phyloP scores from a whole-genome alignment of 2,113 vertebrate species.

The Melanotaenia duboulayi region DNA sequence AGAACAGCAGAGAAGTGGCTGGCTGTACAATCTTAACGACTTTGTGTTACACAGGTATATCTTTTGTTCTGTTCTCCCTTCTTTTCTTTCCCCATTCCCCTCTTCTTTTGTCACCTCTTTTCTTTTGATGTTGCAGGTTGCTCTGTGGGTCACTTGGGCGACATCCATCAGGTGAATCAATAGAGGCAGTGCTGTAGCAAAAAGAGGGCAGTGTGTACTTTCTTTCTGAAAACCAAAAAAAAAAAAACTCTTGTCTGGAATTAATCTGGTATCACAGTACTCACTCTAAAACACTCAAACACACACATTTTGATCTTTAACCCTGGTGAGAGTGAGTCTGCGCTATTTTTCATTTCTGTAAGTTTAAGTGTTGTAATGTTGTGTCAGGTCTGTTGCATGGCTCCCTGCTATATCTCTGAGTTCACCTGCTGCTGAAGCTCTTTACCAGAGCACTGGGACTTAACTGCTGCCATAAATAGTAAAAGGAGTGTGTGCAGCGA shows the following conservation, averaged over 20 bases:
- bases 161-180: constrained; percentile 62
- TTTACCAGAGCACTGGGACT: constrained; percentile 76
- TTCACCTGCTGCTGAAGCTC: constrained; percentile 80
- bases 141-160: constrained; percentile 52
- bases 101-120: constrained; percentile 29
- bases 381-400: constrained; percentile 70
- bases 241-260: constrained; percentile 78
- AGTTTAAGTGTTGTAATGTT: constrained; percentile 68
- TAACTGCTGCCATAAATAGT: constrained; percentile 78
- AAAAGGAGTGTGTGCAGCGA: constrained; percentile 53
- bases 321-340: constrained; percentile 44
- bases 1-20: constrained; percentile 40
- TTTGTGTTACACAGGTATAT: neutral
- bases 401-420: constrained; percentile 50
- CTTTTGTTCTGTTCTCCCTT: constrained; percentile 35
- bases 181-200: constrained; percentile 34
- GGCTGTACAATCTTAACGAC: neutral
- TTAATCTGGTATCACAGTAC: constrained; percentile 77
- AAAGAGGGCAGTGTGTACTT: constrained; percentile 52
- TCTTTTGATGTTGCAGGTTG: constrained; percentile 52
- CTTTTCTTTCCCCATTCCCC: constrained; percentile 8
- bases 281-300: constrained; percentile 34
- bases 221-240: constrained; percentile 61
- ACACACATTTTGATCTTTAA: constrained; percentile 64
- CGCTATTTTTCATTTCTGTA: constrained; percentile 73